Base-by-base conservation (phyloP, 2,797 vertebrate species). In the Glyptemys insculpta region DNA sequence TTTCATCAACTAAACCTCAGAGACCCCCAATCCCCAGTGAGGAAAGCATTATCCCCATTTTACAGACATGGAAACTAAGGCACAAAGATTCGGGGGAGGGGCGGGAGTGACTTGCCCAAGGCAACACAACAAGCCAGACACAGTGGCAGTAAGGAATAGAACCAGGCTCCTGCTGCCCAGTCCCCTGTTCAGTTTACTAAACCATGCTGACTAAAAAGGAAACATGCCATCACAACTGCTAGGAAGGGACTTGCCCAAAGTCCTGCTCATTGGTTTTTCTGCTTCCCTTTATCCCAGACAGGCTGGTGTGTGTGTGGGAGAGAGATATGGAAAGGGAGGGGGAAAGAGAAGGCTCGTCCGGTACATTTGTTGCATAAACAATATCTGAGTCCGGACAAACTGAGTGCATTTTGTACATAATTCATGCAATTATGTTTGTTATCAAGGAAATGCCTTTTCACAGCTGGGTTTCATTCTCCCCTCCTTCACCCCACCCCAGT, bases 361-460 rank as follows among this genome's bases (percentile, higher is more conserved):
- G 95, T 29, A 82, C 78, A 88, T 12, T 86, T 89, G 3, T 19
- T 97, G 91, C 44, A n/a, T 80, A 97, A 98, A 97, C 97, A 97
- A 68, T 14, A 62, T 81, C 94, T 82, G 76, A 92, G 96, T 87
- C 92, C 5, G 95, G 92, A 91, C 94, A 94, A 59, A 82, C 62
- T 56, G 92, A 86, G 5, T 78, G 14, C 79, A 88, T 97, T 94
- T 31, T 85, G 97, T 86, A 94, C 95, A 81, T 96, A 96, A 97
- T 95, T 97, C 65, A 85, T 87, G 92, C 59, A 25, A 44, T 86
- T 76, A 31, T 96, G 94, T 96, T 97, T 97, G 97, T 98, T 97
- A 97, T 98, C 94, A 96, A 97, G 97, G 97, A 98, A 98, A 97
- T 98, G 97, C 97, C 97, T 97, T 97, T 96, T 95, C 14, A 3